A percentile compares a stretch with the other conserved stretches of the same genome.
Evolutionary conservation across 2,113 vertebrate genomes (phyloP).

Genomic region (Cyanocitta stelleri): DNA sequence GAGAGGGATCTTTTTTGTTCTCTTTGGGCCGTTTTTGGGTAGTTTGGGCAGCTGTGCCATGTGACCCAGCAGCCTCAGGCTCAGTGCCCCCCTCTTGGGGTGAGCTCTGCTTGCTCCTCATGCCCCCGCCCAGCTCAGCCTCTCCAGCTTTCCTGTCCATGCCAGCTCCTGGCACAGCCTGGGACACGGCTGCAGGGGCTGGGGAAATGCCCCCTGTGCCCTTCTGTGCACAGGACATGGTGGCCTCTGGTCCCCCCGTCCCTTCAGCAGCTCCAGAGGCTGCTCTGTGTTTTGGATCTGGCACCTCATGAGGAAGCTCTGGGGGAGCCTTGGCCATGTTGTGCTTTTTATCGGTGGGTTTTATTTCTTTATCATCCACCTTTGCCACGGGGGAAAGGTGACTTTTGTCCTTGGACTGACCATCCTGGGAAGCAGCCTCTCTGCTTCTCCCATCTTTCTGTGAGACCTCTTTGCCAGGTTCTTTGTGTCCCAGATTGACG

Average conservation of each 20-base stretch:
- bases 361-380: not conserved
- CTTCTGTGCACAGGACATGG: not conserved
- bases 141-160: not conserved
- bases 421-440: not conserved
- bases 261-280: not conserved
- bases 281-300: not conserved
- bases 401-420: not conserved
- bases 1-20: not conserved
- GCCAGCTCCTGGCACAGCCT: not conserved
- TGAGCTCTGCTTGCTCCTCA: not conserved
- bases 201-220: not conserved
- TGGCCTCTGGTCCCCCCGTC: not conserved
- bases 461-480: not conserved
- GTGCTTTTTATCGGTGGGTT: not conserved
- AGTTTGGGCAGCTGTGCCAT: not conserved
- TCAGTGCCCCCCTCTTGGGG: not conserved
- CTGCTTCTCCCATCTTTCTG: not conserved
- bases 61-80: not conserved
- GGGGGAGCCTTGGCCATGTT: not conserved
- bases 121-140: not conserved
- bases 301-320: not conserved
- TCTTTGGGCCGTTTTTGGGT: not conserved
- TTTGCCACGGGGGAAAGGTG: not conserved
- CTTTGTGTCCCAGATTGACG: accelerated
- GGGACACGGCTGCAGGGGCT: not conserved